Percentiles rank a stretch among this genome's conserved stretches.
Conservation (phyloP, 1,140 invertebrate species). For the Microplitis mediator region DNA sequence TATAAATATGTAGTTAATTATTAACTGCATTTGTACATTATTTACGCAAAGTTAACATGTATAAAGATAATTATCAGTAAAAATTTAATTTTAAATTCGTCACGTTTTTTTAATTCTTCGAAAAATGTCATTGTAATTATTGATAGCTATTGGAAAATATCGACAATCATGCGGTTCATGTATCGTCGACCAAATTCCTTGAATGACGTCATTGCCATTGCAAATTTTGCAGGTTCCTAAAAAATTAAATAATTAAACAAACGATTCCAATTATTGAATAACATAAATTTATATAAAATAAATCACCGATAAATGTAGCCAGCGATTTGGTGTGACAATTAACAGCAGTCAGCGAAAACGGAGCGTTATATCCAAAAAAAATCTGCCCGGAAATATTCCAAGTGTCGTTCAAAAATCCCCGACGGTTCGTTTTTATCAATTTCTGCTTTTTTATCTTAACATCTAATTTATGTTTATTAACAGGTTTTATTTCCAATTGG, state of each 20-base stretch:
- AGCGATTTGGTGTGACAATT: conserved; percentile 41
- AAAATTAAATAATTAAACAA: background rate
- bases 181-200: conserved; percentile 44
- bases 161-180: conserved; percentile 40
- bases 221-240: conserved; percentile 47
- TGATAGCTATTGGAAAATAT: conserved; percentile 42
- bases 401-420: conserved; percentile 36
- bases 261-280: background rate
- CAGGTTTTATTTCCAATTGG: conserved; percentile 37
- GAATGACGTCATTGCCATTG: conserved; percentile 46
- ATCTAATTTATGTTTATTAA: conserved; percentile 39
- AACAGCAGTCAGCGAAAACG: conserved; percentile 41
- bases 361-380: conserved; percentile 39
- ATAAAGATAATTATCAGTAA: background rate
- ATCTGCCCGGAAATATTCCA: conserved; percentile 45
- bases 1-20: too few species aligned
- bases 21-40: background rate
- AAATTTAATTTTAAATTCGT: conserved; percentile 11
- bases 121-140: conserved; percentile 44
- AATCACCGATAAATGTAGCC: conserved; percentile 44
- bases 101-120: conserved; percentile 28
- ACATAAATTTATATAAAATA: too few species aligned
- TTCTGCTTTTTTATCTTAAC: conserved; percentile 35
- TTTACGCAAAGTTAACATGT: background rate
- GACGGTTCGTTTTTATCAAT: conserved; percentile 7